Evolutionary conservation across 2,113 vertebrate species (phyloP).

Genomic region (Sylvia atricapilla): DNA sequence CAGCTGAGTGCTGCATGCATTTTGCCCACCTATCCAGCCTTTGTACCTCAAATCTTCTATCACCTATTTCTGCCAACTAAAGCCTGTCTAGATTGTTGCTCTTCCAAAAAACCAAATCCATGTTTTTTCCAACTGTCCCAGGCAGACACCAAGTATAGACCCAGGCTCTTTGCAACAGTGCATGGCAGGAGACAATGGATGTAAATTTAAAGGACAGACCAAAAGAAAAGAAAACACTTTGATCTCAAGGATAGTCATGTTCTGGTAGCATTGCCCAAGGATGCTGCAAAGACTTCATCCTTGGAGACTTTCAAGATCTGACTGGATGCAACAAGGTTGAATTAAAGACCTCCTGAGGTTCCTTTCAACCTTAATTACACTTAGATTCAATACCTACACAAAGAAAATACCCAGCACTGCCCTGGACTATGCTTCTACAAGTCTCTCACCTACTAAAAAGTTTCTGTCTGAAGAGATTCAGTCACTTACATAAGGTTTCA

Average conservation of each 20-base stretch:
- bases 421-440: neutral
- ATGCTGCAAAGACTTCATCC: neutral
- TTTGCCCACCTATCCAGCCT: neutral
- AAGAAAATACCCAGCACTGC: neutral
- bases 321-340: neutral
- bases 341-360: neutral
- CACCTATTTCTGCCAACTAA: neutral
- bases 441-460: neutral
- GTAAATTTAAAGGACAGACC: neutral
- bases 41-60: neutral
- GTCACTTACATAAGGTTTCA: neutral
- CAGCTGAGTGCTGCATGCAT: neutral
- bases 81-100: neutral
- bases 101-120: neutral
- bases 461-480: neutral
- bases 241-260: neutral
- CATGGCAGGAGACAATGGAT: neutral
- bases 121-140: neutral
- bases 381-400: neutral
- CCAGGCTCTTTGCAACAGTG: neutral
- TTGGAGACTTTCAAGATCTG: neutral
- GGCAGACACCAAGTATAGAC: rapidly evolving
- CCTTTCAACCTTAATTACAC: neutral
- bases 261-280: neutral
- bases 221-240: neutral